Evolutionary conservation across 2,888 invertebrate genomes (phyloP).

Genomic region (Dasysyrphus tricinctus): DNA sequence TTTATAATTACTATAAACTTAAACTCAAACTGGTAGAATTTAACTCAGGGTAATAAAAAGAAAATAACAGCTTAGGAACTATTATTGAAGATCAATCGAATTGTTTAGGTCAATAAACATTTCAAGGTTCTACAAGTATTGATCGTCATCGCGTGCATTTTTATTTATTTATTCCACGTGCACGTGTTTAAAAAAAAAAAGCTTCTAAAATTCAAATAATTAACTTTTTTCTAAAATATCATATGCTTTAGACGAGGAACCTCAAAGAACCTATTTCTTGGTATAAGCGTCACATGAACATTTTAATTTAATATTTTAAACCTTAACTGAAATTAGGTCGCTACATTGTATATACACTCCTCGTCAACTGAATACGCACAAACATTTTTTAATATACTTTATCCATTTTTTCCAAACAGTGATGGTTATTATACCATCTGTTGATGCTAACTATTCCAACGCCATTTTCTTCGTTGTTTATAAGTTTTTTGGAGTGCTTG

Average conservation of each 20-base stretch:
- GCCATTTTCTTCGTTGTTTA: too few species aligned
- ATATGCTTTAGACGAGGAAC: neutral
- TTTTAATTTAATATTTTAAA: neutral
- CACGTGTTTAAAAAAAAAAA: neutral
- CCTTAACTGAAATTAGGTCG: neutral
- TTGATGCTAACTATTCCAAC: too few species aligned
- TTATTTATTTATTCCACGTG: neutral
- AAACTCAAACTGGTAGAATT: constrained; percentile 3
- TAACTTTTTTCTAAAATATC: too few species aligned
- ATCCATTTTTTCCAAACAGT: too few species aligned
- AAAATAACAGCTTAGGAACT: neutral
- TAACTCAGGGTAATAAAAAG: neutral
- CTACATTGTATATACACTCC: neutral
- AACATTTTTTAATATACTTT: too few species aligned
- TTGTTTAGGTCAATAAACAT: constrained; percentile 24
- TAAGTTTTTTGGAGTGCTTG: too few species aligned
- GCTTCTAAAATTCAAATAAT: too few species aligned
- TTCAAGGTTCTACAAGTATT: neutral
- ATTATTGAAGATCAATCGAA: constrained; percentile 18
- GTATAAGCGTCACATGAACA: neutral
- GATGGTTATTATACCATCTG: too few species aligned
- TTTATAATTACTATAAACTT: neutral
- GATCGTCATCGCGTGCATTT: neutral
- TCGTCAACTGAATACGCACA: too few species aligned
- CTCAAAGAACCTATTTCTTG: neutral